Evolutionary conservation across 2,888 invertebrate genomes (phyloP).

Genomic region (Imbricaverruca yamaguchii): DNA sequence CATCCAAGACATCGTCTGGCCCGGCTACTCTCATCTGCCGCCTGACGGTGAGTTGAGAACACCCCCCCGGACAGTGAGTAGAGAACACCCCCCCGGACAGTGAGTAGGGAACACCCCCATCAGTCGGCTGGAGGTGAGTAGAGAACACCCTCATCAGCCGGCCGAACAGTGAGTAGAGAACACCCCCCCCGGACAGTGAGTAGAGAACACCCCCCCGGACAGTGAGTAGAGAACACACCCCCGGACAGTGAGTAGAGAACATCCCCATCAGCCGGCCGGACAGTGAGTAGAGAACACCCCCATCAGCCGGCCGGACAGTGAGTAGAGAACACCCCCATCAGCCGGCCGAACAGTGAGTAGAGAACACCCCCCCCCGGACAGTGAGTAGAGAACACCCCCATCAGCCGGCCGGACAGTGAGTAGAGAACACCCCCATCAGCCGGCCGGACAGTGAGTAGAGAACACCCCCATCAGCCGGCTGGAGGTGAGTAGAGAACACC

Average conservation of each 20-base stretch:
- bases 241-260: no score
- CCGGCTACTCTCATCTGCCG: conserved; percentile 88
- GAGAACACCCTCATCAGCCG: conserved; percentile 68
- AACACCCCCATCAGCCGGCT: conserved; percentile 88
- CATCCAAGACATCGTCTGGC: conserved; percentile 98
- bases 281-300: conserved; percentile 41
- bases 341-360: conserved; percentile 71
- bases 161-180: conserved; percentile 60
- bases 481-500: conserved; percentile 49
- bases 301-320: no score
- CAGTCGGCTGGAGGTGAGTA: conserved; percentile 77
- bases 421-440: not conserved
- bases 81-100: not conserved
- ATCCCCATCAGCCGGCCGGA: conserved; percentile 96
- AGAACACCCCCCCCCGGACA: not conserved
- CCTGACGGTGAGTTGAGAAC: conserved; percentile 57
- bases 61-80: not conserved
- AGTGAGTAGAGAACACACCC: conserved; percentile 40
- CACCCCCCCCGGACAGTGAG: not conserved
- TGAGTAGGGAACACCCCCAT: no score
- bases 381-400: no score
- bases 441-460: no score
- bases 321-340: conserved; percentile 85
- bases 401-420: conserved; percentile 78
- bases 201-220: no score